Base-by-base conservation (phyloP, 2,113 vertebrate genomes). In the Arizona elegans region DNA sequence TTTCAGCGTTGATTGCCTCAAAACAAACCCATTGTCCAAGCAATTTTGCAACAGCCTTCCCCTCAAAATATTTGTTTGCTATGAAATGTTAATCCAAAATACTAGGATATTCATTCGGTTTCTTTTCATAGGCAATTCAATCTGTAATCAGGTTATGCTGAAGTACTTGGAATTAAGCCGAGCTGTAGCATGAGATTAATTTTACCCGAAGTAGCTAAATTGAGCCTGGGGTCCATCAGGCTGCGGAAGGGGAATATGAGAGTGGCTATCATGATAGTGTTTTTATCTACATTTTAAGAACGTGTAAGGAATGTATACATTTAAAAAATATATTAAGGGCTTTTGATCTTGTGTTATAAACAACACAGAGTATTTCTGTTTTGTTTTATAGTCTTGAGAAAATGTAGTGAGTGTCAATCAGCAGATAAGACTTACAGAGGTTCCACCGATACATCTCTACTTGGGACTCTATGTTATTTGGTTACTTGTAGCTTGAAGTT, bases 101-200 rank as follows among this genome's bases (percentile, higher is more conserved):
- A 38, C 81, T 33, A 59, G 88, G 56, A 54, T 12, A 38, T 24
- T 81, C 38, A 26, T 11, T 1, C 24, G 8, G 10, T 81, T 38
- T 43, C 54, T 33, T 43, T 88, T 75, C 87, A 47, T 5, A 38
- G 47, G 29, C 33, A 62, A 65, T 53, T n/a, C 21, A 53, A 19
- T 54, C 56, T 86, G 50, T 90, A 87, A 87, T 90, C 55, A 65
- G 56, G 92, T 92, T 88, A 70, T 6, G n/a, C 2, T 26, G 21
- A 62, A 90, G 55, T 24, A 93, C 75, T 62, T 93, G 92, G 75
- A 75, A 50, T 53, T 86, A 87, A 53, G 81, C 88, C 29, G 47
- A 53, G 53, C n/a, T 43, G 54, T 59, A 59, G 47, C 54, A 38
- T 12, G 52, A 55, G 91, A 75, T 81, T 88, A 52, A 92, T 92